Evolutionary conservation across 1,140 invertebrate genomes (phyloP).

Genomic region (Bombus soroeensis): DNA sequence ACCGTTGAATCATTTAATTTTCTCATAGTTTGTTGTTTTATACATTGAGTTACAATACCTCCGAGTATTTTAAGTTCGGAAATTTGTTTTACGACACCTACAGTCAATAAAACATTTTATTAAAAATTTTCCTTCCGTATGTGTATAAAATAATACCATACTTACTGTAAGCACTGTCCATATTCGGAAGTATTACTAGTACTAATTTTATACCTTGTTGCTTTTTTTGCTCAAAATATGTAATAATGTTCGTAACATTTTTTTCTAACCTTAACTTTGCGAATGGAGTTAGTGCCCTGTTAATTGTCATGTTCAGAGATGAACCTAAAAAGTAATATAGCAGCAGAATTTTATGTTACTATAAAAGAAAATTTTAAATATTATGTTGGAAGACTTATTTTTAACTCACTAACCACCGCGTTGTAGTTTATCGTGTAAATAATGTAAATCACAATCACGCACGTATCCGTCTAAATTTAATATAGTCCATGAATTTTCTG

Average conservation of each 20-base stretch:
- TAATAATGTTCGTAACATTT: constrained; percentile 29
- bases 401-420: constrained; percentile 24
- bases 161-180: constrained; percentile 80
- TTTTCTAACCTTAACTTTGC: background rate
- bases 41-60: constrained; percentile 92
- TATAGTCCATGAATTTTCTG: constrained; percentile 78
- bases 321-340: background rate
- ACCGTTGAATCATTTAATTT: constrained; percentile 81
- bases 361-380: background rate
- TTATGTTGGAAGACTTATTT: background rate
- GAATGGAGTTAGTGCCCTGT: constrained; percentile 61
- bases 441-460: constrained; percentile 51
- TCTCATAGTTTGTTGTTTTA: constrained; percentile 85
- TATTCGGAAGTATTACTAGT: constrained; percentile 83
- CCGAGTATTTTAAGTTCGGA: constrained; percentile 86
- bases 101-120: constrained; percentile 18
- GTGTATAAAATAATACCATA: constrained; percentile 26
- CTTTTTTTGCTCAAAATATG: constrained; percentile 65
- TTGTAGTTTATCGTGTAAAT: constrained; percentile 40
- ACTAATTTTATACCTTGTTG: constrained; percentile 77
- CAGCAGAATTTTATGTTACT: background rate
- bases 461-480: constrained; percentile 70
- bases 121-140: background rate
- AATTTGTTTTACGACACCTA: constrained; percentile 86
- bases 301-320: constrained; percentile 66